Evolutionary conservation across 2,797 vertebrate species (phyloP).

Genomic region (Octomys mimax): DNA sequence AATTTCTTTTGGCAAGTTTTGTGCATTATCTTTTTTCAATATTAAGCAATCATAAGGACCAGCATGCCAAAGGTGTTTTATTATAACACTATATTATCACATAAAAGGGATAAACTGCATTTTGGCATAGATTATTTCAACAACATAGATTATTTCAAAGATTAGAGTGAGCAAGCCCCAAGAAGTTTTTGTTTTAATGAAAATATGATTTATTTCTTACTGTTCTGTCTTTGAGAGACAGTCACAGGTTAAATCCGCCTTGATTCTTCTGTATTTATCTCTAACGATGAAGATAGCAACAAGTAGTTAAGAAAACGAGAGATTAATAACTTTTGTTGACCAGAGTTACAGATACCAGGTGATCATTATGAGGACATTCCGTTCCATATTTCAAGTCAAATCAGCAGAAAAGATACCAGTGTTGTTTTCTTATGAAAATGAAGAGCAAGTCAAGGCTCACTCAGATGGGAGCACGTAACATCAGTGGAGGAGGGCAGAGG

Average conservation of each 20-base stretch:
- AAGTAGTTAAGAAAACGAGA: background rate
- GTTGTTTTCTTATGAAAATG: background rate
- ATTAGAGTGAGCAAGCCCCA: constrained; percentile 29
- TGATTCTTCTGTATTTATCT: background rate
- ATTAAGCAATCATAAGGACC: constrained; percentile 5
- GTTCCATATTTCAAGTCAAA: background rate
- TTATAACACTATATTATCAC: background rate
- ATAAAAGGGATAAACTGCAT: constrained; percentile 8
- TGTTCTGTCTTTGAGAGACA: background rate
- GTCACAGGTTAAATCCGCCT: background rate
- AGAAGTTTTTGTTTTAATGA: constrained; percentile 39
- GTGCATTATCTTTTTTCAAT: background rate
- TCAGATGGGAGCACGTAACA: background rate
- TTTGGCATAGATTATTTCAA: constrained; percentile 46
- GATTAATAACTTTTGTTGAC: background rate
- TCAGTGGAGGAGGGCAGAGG: background rate
- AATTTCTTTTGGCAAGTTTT: background rate
- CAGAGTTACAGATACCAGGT: constrained; percentile 20
- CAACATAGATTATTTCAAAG: constrained; percentile 35
- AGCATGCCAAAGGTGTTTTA: background rate
- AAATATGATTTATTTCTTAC: constrained; percentile 46
- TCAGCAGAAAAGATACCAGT: background rate
- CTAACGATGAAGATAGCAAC: background rate
- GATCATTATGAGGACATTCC: background rate
- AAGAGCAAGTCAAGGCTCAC: constrained; percentile 5